Conservation (phyloP, 2,888 invertebrate genomes). For the Acleris cristana region DNA sequence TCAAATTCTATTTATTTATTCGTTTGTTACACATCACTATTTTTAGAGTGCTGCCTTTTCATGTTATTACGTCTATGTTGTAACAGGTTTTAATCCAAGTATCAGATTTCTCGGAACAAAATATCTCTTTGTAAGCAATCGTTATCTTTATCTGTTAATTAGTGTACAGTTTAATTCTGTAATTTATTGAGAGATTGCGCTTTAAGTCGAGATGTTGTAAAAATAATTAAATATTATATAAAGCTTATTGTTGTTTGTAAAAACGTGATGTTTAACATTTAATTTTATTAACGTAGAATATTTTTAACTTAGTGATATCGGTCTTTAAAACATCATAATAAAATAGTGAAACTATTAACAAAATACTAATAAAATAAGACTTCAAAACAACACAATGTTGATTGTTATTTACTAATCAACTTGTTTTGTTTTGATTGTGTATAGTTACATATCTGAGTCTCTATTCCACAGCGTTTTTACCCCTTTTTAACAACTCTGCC, state of each 20-base stretch:
- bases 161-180: neutral
- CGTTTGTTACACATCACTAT: too few species aligned
- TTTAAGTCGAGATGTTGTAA: slow-evolving; percentile 13
- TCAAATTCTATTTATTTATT: too few species aligned
- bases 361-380: neutral
- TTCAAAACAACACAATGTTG: neutral
- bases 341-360: too few species aligned
- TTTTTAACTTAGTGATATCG: neutral
- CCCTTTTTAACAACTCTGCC: too few species aligned
- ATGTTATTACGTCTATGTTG: slow-evolving; percentile 5
- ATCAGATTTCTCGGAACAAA: slow-evolving; percentile 21
- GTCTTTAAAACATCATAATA: neutral
- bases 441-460: too few species aligned
- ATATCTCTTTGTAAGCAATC: slow-evolving; percentile 15
- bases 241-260: slow-evolving; percentile 3
- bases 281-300: slow-evolving; percentile 7
- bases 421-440: neutral
- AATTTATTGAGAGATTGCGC: slow-evolving; percentile 12
- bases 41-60: neutral
- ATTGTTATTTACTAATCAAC: neutral
- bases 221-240: slow-evolving; percentile 1
- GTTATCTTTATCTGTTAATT: neutral
- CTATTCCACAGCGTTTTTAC: too few species aligned
- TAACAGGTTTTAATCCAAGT: neutral
- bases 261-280: slow-evolving; percentile 8